Evolutionary conservation across 2,888 invertebrate genomes (phyloP), one percentile per base, ranked within the genome.

Genomic region (Campaea margaritaria): DNA sequence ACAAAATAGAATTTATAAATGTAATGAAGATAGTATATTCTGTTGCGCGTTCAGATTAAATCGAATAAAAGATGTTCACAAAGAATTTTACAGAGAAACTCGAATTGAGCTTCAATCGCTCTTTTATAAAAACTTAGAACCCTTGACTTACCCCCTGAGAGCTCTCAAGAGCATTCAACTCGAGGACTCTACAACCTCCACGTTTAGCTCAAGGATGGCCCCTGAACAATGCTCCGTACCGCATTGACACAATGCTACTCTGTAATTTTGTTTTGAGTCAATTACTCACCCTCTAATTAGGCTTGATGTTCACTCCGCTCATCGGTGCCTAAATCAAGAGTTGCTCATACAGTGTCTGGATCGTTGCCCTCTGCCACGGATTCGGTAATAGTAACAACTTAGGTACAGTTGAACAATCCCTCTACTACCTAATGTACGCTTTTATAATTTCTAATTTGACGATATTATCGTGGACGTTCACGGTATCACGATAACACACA

Each of bases 301-400:
- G 50, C 27, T 51, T 41, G 46, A 50, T 44, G 58, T 64, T 53
- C 52, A 52, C 58, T 45, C 44, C 48, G 67, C 62, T 65, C 49
- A 21, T 21, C 60, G 28, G 42, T 58, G 59, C 52, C 60, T 64
- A 57, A 70, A 65, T 21, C 3, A 21, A 67, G 52, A 58, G 36
- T 67, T 63, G 68, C 58, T 75, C 76, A 74, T 66, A 55, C 62
- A 46, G 39, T 21, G 36, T 47, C 58, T 41, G 48, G 69, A 58
- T 38, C 73, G 13, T 63, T 71, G 68, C 66, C 69, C 45, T 31
- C 31, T 7, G 10, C 1, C 13, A 15, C 9, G 11, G 41, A 42
- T 16, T 42, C 5, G 11, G 8, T 14, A 16, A 27, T 47, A 42
- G 48, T 28, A 14, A 44, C 28, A 36, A 31, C 31, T n/a, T n/a